phyloP scores from a whole-genome alignment of 2,113 vertebrate species.

The Glareola pratincola region DNA sequence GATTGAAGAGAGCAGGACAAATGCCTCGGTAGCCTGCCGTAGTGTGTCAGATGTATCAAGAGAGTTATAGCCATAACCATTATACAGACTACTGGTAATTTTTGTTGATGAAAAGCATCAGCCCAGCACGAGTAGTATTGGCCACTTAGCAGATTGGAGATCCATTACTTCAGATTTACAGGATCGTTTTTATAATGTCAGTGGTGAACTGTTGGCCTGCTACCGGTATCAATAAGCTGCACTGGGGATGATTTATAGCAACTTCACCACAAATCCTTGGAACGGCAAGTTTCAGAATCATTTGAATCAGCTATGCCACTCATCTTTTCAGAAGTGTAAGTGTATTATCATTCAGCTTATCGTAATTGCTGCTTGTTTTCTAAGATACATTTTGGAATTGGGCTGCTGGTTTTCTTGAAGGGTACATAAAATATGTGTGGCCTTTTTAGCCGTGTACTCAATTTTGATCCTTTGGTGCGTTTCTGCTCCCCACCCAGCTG shows the following conservation, averaged over 20 bases:
- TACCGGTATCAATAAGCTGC: neutral
- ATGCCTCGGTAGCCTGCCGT: rapidly evolving
- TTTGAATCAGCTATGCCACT: neutral
- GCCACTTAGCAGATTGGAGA: neutral
- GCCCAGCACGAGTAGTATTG: neutral
- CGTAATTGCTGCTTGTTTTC: neutral
- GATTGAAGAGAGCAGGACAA: neutral
- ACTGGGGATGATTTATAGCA: neutral
- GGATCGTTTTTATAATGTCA: neutral
- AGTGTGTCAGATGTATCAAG: neutral
- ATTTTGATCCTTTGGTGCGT: neutral
- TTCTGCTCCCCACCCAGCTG: neutral
- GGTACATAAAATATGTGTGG: neutral
- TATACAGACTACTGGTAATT: neutral
- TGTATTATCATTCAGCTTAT: neutral
- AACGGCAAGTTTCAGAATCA: neutral
- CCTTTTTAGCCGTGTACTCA: neutral
- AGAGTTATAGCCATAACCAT: neutral
- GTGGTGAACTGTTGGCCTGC: neutral
- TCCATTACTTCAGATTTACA: neutral
- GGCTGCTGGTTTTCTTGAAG: neutral
- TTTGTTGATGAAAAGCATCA: neutral
- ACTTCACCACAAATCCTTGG: neutral
- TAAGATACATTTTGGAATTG: neutral
- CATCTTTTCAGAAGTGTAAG: neutral